Base-by-base conservation (phyloP, 2,797 vertebrate species). In the Sciurus carolinensis region DNA sequence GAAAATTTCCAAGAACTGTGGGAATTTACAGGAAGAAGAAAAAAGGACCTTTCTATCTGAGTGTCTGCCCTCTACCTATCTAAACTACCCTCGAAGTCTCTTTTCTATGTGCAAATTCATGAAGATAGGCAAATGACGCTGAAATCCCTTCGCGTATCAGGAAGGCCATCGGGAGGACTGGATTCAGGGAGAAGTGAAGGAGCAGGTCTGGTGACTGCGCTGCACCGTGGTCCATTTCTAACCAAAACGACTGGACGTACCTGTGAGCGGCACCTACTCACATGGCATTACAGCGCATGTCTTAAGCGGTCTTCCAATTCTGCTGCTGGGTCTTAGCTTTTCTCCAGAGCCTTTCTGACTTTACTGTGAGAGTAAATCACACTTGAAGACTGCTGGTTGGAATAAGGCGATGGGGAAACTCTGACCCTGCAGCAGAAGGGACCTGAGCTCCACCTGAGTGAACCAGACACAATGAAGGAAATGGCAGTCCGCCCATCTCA, bases 151-250 rank as follows among this genome's bases (percentile, higher is more conserved):
- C 44, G 66, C 2, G 0, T 10, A 1, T 28, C 7, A 22, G 14
- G 20, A 47, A 28, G 42, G 50, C 50, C 50, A 12, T 2, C 7
- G 15, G 10, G 64, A 79, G 89, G n/a, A 44, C 4, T 30, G 22
- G 26, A 15, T 79, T 47, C 42, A 66, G 18, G 10, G 6, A 26
- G 13, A 18, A 2, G 3, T 26, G 3, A 9, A 67, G 86, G 79
- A 39, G 24, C 4, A 12, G 12, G 1, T 66, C 30, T 26, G 13
- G n/a, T 57, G 2, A 3, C 10, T 8, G 14, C 3, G 0, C 10
- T 8, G 24, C 26, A 33, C 15, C 12, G 4, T 30, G 47, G 9
- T 17, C 64, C 17, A 17, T 17, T 6, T n/a, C 26, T 54, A 30
- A 18, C 7, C 12, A 0, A 7, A 2, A 4, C 57, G 13, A 50